These are phyloP conservation scores for Macaria notata DNA, from an alignment of 2,888 invertebrate genomes.

Conservation along the genomic window DNA sequence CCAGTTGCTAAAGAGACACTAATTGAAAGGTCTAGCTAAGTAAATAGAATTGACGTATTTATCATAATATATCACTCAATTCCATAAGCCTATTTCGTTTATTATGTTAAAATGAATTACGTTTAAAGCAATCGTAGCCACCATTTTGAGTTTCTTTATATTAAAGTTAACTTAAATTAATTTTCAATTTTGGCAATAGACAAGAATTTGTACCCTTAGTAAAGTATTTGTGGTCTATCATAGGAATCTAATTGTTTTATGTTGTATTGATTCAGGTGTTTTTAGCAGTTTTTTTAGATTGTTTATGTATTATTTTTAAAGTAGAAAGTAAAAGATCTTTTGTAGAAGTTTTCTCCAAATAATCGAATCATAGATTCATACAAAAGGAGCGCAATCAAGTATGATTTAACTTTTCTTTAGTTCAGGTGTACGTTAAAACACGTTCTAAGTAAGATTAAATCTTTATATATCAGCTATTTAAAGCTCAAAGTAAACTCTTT, in stretches of 20 bases:
- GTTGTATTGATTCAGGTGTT: no score
- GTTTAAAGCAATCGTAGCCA: slow-evolving; percentile 5
- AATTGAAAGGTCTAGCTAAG: slow-evolving; percentile 26
- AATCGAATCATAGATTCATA: no score
- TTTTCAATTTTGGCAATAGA: no score
- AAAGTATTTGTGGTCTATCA: no score
- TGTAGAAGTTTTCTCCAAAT: no score
- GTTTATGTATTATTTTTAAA: no score
- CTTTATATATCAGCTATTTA: slow-evolving; percentile 32
- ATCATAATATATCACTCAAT: slow-evolving; percentile 23
- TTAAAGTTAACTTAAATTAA: neutral
- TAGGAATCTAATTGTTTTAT: no score
- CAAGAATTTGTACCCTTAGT: no score
- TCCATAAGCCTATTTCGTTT: slow-evolving; percentile 19
- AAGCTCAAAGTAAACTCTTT: slow-evolving; percentile 37
- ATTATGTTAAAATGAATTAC: slow-evolving; percentile 1
- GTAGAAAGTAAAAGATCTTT: no score
- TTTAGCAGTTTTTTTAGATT: no score
- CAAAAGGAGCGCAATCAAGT: no score
- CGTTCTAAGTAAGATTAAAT: slow-evolving; percentile 28
- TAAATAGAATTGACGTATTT: slow-evolving; percentile 33
- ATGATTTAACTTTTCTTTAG: no score
- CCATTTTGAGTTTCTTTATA: neutral
- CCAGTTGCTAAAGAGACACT: slow-evolving; percentile 13
- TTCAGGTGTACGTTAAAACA: slow-evolving; percentile 2